Conservation (phyloP, 2,113 vertebrate species). For the Prochilodus magdalenae region DNA sequence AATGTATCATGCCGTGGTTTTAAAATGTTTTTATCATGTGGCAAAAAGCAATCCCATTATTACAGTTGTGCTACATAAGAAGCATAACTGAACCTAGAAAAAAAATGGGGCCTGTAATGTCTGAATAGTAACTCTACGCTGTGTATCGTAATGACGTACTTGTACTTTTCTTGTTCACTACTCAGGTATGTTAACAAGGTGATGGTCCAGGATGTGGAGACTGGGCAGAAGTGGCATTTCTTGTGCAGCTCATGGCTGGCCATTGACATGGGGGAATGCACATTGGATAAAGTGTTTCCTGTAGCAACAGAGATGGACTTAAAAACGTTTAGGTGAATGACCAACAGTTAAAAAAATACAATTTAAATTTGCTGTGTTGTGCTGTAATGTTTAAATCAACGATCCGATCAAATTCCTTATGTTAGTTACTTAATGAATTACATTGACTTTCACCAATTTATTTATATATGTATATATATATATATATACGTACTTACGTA, state of each 20-base stretch:
- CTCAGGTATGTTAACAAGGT: slow-evolving; percentile 91
- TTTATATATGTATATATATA: no score
- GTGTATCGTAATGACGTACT: not conserved
- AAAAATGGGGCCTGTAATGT: no score
- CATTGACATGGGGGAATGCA: slow-evolving; percentile 87
- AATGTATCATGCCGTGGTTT: no score
- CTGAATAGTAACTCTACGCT: not conserved
- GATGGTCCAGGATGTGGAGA: slow-evolving; percentile 85
- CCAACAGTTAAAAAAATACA: not conserved
- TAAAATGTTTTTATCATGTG: no score
- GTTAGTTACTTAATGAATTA: no score
- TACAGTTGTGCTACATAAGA: no score
- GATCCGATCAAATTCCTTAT: no score
- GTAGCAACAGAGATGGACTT: slow-evolving; percentile 90
- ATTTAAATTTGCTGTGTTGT: not conserved
- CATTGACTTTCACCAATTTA: no score
- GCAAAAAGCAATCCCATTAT: no score
- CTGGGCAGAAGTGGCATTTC: slow-evolving; percentile 89
- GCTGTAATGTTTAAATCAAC: no score
- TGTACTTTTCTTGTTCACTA: not conserved
- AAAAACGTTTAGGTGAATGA: slow-evolving; percentile 87
- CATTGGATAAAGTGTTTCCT: slow-evolving; percentile 88
- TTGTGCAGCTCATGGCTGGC: slow-evolving; percentile 95
- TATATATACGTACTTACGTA: no score
- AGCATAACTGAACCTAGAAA: no score